Conservation (phyloP, 1,140 invertebrate species). For the Paracyclopina nana region DNA sequence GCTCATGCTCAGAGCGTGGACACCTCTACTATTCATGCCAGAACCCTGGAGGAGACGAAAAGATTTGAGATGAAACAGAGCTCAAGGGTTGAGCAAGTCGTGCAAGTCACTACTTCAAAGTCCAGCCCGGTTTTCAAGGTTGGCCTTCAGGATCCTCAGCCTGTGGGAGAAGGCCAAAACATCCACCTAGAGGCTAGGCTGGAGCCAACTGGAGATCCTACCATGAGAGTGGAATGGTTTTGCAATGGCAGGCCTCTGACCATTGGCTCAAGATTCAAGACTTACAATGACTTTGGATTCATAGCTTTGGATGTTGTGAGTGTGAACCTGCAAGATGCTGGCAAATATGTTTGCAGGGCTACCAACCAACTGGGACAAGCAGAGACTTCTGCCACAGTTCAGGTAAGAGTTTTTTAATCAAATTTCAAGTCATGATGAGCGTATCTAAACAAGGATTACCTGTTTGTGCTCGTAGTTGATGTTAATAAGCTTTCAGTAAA, state of each 20-base stretch:
- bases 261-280: slow-evolving; percentile 56
- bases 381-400: slow-evolving; percentile 69
- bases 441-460: too few relatives aligned
- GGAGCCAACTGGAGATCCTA: slow-evolving; percentile 85
- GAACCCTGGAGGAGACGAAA: slow-evolving; percentile 7
- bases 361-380: slow-evolving; percentile 80
- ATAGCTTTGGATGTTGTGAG: slow-evolving; percentile 75
- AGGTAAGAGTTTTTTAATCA: too few relatives aligned
- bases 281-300: slow-evolving; percentile 86
- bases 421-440: too few relatives aligned
- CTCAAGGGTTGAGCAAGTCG: background rate
- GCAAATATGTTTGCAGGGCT: slow-evolving; percentile 75
- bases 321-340: slow-evolving; percentile 64
- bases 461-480: too few relatives aligned
- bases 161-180: slow-evolving; percentile 70
- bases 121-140: slow-evolving; percentile 11
- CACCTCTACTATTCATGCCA: slow-evolving; percentile 11
- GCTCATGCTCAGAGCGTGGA: slow-evolving; percentile 23
- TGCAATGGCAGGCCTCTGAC: slow-evolving; percentile 49
- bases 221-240: slow-evolving; percentile 87
- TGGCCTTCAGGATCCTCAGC: slow-evolving; percentile 38
- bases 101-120: background rate
- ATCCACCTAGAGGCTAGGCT: slow-evolving; percentile 71
- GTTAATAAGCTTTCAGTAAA: too few relatives aligned
- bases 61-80: slow-evolving; percentile 14